A percentile compares a stretch with the other conserved stretches of the same genome.
phyloP scores from a whole-genome alignment of 2,797 vertebrate species.

The Parauchenoglanis ngamensis region DNA sequence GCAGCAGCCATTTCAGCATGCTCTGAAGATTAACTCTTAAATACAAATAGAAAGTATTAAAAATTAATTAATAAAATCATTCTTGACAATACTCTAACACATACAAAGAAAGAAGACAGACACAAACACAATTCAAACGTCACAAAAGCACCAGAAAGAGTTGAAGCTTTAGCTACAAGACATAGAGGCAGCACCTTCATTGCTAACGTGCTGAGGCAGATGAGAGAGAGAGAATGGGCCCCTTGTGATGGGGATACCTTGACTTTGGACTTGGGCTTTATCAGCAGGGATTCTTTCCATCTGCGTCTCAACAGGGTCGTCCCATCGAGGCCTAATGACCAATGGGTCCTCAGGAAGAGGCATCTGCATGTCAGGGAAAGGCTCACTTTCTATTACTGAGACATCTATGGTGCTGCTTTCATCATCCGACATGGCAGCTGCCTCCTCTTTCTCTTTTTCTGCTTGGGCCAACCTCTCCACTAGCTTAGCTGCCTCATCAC shows the following conservation, averaged over 20 bases:
- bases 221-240: slow-evolving; percentile 84
- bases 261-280: slow-evolving; percentile 89
- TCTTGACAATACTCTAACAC: slow-evolving; percentile 89
- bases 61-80: slow-evolving; percentile 71
- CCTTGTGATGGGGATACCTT: slow-evolving; percentile 95
- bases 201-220: slow-evolving; percentile 86
- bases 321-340: slow-evolving; percentile 97
- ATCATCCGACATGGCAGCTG: slow-evolving; percentile 82
- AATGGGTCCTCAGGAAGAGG: slow-evolving; percentile 92
- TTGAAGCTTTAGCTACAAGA: slow-evolving; percentile 80
- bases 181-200: slow-evolving; percentile 79
- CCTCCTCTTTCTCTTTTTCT: slow-evolving; percentile 84
- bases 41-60: slow-evolving; percentile 47
- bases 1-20: slow-evolving; percentile 40
- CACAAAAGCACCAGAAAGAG: slow-evolving; percentile 75
- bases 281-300: slow-evolving; percentile 98
- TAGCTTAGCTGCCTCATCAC: slow-evolving; percentile 93
- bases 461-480: slow-evolving; percentile 91
- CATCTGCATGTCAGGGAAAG: slow-evolving; percentile 86
- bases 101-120: slow-evolving; percentile 73
- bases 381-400: slow-evolving; percentile 90
- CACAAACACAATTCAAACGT: slow-evolving; percentile 76
- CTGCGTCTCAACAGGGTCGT: slow-evolving; percentile 98
- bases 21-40: slow-evolving; percentile 47
- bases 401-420: slow-evolving; percentile 93